Evolutionary conservation across 2,888 invertebrate species (phyloP).

Genomic region (Ommatoiulus sabulosus): DNA sequence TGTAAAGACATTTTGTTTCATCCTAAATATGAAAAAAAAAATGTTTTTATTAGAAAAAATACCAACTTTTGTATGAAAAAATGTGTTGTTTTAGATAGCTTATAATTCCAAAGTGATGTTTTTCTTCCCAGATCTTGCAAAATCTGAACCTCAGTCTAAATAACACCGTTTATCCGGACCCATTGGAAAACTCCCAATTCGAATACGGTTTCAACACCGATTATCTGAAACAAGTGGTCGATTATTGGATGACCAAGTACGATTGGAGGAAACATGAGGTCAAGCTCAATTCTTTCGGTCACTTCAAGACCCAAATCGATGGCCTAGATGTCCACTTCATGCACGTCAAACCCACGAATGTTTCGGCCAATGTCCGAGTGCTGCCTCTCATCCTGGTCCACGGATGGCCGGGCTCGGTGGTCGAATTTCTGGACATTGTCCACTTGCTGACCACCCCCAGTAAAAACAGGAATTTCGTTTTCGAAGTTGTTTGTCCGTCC

Average conservation of each 20-base stretch:
- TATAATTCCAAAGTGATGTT: too few relatives aligned
- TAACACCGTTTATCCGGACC: constrained; percentile 64
- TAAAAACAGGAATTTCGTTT: constrained; percentile 62
- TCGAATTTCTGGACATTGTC: constrained; percentile 81
- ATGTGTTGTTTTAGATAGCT: not conserved
- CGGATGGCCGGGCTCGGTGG: constrained; percentile 88
- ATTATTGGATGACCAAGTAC: constrained; percentile 82
- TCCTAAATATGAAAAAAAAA: not conserved
- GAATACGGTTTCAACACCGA: constrained; percentile 84
- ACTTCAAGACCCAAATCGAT: constrained; percentile 82
- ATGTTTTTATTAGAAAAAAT: not conserved
- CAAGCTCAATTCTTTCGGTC: constrained; percentile 79
- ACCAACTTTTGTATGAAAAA: not conserved
- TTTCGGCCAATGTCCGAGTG: constrained; percentile 66
- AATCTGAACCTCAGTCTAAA: constrained; percentile 69
- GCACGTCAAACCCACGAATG: constrained; percentile 74
- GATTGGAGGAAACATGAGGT: constrained; percentile 78
- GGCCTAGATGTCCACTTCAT: constrained; percentile 82
- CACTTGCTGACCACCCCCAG: constrained; percentile 72
- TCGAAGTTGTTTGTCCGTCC: constrained; percentile 69
- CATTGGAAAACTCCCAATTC: constrained; percentile 72
- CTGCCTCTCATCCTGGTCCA: constrained; percentile 80
- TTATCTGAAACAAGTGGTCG: constrained; percentile 75
- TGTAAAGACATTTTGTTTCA: not conserved
- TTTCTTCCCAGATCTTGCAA: constrained; percentile 69